Conservation (phyloP, 2,113 vertebrate genomes). For the Ceratotherium simum region DNA sequence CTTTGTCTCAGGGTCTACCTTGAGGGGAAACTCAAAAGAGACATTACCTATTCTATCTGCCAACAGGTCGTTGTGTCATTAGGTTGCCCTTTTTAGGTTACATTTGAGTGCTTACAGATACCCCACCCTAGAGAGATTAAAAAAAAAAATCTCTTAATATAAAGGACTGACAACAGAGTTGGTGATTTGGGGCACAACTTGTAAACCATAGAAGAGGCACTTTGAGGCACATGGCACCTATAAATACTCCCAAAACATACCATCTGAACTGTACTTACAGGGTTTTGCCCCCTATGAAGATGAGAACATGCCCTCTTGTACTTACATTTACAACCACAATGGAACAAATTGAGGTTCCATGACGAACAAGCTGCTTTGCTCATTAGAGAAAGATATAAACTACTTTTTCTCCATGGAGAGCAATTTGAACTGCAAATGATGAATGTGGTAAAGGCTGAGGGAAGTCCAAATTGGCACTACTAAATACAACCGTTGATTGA, state of each 20-base stretch:
- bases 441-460: not conserved
- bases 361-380: not conserved
- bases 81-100: not conserved
- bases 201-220: not conserved
- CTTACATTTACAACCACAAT: not conserved
- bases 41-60: not conserved
- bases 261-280: not conserved
- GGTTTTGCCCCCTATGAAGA: not conserved
- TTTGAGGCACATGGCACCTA: not conserved
- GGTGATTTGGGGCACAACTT: not conserved
- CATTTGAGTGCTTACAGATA: not conserved
- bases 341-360: not conserved
- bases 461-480: not conserved
- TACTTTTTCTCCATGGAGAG: not conserved
- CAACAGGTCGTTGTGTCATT: not conserved
- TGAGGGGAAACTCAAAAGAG: not conserved
- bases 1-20: not conserved
- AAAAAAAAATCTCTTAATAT: not conserved
- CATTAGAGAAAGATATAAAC: not conserved
- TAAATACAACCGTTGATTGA: constrained; percentile 25
- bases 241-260: not conserved
- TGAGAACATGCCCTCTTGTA: not conserved
- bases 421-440: constrained; percentile 25
- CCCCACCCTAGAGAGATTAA: not conserved
- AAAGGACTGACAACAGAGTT: not conserved